Evolutionary conservation across 2,888 invertebrate genomes (phyloP).

Genomic region (Lottia gigantea): DNA sequence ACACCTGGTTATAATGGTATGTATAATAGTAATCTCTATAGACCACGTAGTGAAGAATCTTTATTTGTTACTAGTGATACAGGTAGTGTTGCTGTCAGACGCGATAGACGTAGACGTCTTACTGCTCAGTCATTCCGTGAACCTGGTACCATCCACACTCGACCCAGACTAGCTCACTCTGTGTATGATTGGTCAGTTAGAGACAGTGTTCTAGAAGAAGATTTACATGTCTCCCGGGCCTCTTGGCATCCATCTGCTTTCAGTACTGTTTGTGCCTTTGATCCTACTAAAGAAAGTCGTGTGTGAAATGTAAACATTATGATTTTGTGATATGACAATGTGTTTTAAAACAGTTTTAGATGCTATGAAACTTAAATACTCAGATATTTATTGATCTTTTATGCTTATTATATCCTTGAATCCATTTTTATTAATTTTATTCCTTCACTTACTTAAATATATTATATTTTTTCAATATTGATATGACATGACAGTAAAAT

Average conservation of each 20-base stretch:
- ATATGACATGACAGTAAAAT: too few relatives aligned
- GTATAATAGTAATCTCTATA: constrained; percentile 35
- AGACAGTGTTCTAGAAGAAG: constrained; percentile 16
- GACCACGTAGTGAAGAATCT: not conserved
- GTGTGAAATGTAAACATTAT: not conserved
- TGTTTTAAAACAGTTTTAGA: too few relatives aligned
- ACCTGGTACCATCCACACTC: not conserved
- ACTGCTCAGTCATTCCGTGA: not conserved
- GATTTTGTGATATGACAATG: too few relatives aligned
- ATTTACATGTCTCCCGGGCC: constrained; percentile 1
- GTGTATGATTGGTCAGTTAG: constrained; percentile 24
- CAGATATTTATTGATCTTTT: too few relatives aligned
- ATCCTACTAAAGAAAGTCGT: constrained; percentile 15
- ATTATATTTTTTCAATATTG: not conserved
- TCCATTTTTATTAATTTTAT: too few relatives aligned
- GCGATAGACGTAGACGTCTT: not conserved
- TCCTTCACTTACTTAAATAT: too few relatives aligned
- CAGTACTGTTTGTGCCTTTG: not conserved
- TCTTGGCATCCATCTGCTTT: constrained; percentile 17
- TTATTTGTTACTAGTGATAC: constrained; percentile 7
- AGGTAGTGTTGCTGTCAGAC: not conserved
- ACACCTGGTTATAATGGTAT: constrained; percentile 50
- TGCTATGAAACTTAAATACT: too few relatives aligned
- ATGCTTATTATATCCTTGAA: too few relatives aligned
- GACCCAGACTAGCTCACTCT: not conserved